Conservation (phyloP, 2,113 vertebrate genomes). For the Cromileptes altivelis region DNA sequence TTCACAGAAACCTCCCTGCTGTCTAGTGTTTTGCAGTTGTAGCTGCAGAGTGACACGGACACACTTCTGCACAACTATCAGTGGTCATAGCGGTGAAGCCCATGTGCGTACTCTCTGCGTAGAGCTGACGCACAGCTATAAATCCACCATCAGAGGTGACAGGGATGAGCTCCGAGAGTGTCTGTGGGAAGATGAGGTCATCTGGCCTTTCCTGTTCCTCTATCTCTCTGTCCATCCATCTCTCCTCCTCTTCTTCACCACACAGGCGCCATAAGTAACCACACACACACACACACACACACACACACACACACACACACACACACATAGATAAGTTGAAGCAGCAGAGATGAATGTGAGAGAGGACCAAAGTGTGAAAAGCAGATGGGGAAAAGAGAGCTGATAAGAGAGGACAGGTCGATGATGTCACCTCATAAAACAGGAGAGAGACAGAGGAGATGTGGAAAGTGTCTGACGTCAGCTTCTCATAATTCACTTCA, state of each 20-base stretch:
- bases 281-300: slow-evolving; percentile 32
- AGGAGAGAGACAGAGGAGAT: slow-evolving; percentile 25
- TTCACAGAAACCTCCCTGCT: no score
- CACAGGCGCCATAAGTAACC: slow-evolving; percentile 65
- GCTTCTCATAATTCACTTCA: slow-evolving; percentile 63
- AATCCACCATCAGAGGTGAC: slow-evolving; percentile 40
- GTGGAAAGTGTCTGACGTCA: slow-evolving; percentile 70
- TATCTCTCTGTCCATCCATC: slow-evolving; percentile 29
- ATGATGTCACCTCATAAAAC: slow-evolving; percentile 72
- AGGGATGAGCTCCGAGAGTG: slow-evolving; percentile 30
- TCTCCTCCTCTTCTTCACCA: slow-evolving; percentile 28
- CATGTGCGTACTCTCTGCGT: no score
- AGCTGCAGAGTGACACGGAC: no score
- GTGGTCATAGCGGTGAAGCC: no score
- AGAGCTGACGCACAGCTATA: no score
- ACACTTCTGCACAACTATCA: no score
- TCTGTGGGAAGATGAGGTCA: slow-evolving; percentile 60
- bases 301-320: slow-evolving; percentile 29
- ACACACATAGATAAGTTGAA: slow-evolving; percentile 13
- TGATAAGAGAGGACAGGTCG: slow-evolving; percentile 67
- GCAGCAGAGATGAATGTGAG: slow-evolving; percentile 46
- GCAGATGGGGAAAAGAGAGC: slow-evolving; percentile 44
- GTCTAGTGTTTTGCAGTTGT: no score
- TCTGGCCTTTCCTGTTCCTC: slow-evolving; percentile 32
- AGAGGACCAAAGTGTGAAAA: slow-evolving; percentile 51